These are phyloP conservation scores for Diadumene lineata DNA, from an alignment of 92 coral and sea anemone genomes.

Conservation along the genomic window DNA sequence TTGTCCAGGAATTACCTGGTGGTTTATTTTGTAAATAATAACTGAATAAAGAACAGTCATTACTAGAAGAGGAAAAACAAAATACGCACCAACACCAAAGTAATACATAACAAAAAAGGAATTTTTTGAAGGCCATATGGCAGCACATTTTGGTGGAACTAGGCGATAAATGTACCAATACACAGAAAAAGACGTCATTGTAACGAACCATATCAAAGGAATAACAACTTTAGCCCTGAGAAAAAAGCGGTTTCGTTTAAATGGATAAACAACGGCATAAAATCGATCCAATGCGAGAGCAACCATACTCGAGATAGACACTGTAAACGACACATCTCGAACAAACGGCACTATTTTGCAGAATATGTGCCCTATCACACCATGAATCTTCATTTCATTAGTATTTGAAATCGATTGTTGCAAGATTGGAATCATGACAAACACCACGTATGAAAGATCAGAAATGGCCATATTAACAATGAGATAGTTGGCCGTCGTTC, in stretches of 20 bases:
- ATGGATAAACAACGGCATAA: constrained; percentile 32
- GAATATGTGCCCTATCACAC: constrained; percentile 1
- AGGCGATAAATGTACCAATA: not conserved
- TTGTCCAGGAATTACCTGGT: constrained; percentile 28
- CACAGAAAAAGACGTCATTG: constrained; percentile 5
- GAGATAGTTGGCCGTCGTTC: constrained; percentile 20
- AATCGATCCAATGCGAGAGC: constrained; percentile 29
- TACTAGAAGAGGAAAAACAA: constrained; percentile 3
- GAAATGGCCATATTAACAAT: constrained; percentile 42
- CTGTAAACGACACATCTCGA: constrained; percentile 22
- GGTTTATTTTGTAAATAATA: constrained; percentile 12
- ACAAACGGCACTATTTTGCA: constrained; percentile 22
- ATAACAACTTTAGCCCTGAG: not conserved
- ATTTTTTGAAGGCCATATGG: not conserved
- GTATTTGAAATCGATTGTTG: not conserved
- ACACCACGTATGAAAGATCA: constrained; percentile 4
- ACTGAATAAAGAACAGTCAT: constrained; percentile 21
- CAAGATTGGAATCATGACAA: not conserved
- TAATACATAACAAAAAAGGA: not conserved
- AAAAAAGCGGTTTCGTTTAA: constrained; percentile 12
- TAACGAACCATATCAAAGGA: constrained; percentile 25
- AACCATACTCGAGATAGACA: constrained; percentile 29
- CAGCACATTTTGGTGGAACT: not conserved
- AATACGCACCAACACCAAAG: not conserved
- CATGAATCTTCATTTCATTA: not conserved